These are phyloP conservation scores for Drosophila santomea DNA, from an alignment of 1,140 invertebrate genomes.

Conservation along the genomic window DNA sequence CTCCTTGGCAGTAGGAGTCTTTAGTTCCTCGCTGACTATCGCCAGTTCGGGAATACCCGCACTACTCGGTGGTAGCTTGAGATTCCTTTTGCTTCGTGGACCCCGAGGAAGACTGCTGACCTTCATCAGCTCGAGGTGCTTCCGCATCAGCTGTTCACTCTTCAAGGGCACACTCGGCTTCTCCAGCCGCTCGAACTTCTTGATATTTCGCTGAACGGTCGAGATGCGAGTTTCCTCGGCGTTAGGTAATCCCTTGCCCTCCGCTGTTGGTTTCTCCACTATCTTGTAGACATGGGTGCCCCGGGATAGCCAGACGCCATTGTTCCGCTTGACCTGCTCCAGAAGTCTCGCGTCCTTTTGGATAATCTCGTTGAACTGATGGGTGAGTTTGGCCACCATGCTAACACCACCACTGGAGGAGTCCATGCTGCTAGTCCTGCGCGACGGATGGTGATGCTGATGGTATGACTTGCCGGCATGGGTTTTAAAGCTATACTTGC, in stretches of 20 bases:
- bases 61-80: slow-evolving; percentile 17
- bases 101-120: neutral
- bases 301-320: slow-evolving; percentile 71
- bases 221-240: slow-evolving; percentile 38
- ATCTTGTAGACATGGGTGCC: slow-evolving; percentile 79
- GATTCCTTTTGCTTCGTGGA: slow-evolving; percentile 8
- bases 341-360: slow-evolving; percentile 77
- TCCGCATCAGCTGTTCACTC: slow-evolving; percentile 68
- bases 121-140: slow-evolving; percentile 64
- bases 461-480: slow-evolving; percentile 71
- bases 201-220: slow-evolving; percentile 84
- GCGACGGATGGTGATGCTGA: slow-evolving; percentile 59
- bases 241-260: slow-evolving; percentile 4
- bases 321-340: slow-evolving; percentile 83
- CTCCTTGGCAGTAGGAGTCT: slow-evolving; percentile 12
- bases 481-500: slow-evolving; percentile 84
- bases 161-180: slow-evolving; percentile 84
- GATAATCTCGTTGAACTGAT: slow-evolving; percentile 85
- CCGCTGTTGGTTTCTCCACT: slow-evolving; percentile 48
- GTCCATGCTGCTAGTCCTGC: slow-evolving; percentile 38
- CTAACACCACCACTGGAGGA: slow-evolving; percentile 29
- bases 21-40: slow-evolving; percentile 57
- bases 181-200: slow-evolving; percentile 84
- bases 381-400: slow-evolving; percentile 85
- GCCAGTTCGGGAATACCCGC: slow-evolving; percentile 15